Evolutionary conservation across 2,797 vertebrate genomes (phyloP).

Genomic region (Gobionotothen gibberifrons): DNA sequence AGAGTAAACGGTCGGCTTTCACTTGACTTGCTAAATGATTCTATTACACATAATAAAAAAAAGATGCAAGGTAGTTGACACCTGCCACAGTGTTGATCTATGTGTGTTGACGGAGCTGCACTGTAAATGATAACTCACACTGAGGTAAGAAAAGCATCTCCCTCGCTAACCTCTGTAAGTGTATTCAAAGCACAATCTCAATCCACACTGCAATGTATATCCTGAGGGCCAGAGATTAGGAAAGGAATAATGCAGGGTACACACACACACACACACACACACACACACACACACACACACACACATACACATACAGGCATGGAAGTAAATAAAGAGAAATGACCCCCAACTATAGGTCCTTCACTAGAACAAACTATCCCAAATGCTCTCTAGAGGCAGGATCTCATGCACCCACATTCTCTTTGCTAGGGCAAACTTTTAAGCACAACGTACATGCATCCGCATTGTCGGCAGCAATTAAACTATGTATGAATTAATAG

Average conservation of each 20-base stretch:
- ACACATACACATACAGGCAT: neutral
- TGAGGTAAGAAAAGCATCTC: constrained; percentile 14
- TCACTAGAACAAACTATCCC: too few species aligned
- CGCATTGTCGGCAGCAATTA: too few species aligned
- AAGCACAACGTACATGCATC: too few species aligned
- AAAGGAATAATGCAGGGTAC: constrained; percentile 21
- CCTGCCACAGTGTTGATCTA: constrained; percentile 27
- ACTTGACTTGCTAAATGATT: constrained; percentile 9
- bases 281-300: neutral
- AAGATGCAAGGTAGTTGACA: too few species aligned
- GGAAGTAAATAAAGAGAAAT: too few species aligned
- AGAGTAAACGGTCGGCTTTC: neutral
- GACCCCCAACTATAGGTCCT: too few species aligned
- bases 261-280: neutral
- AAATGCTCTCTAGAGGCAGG: too few species aligned
- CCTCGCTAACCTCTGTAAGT: neutral
- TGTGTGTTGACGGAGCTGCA: constrained; percentile 7
- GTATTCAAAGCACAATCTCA: constrained; percentile 11
- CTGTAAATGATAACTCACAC: constrained; percentile 14
- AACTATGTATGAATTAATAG: too few species aligned
- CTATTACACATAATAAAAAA: neutral
- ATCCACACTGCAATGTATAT: neutral
- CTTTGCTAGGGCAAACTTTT: too few species aligned
- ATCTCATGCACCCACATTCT: too few species aligned
- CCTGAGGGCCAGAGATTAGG: constrained; percentile 24